Evolutionary conservation across 2,888 invertebrate genomes (phyloP), one percentile per base, ranked within the genome.

Genomic region (Agrochola lychnidis): DNA sequence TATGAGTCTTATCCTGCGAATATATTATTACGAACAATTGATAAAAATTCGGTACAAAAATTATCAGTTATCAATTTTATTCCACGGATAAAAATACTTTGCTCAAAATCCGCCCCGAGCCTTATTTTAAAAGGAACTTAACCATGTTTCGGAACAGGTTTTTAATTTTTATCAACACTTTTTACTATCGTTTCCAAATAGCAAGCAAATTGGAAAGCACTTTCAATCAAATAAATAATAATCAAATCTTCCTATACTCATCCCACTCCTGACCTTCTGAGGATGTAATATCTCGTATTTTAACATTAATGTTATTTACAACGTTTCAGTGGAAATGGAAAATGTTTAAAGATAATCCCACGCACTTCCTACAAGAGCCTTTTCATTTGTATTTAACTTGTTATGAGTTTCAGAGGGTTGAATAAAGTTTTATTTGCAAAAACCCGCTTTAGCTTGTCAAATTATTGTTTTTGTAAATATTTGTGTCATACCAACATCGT

Each of bases 221-320:
- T 56, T n/a, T 10, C 16, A 3, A 30, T 36, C 5, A 10, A 67
- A 16, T 22, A 36, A 51, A 51, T 22, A 51, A 22, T 51, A 51
- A 51, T 51, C 19, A 22, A 51, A 51, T 48, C 45, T 73, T 63
- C 48, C 12, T 74, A 56, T 10, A 19, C 0, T 30, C 61, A 51
- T 22, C 53, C 25, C 61, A 78, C 61, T n/a, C n/a, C 22, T 5
- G 14, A 22, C 12, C 10, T 30, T n/a, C 7, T 2, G 2, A n/a
- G 5, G 14, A 72, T 10, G 42, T 42, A 63, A 70, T 45, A 79
- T 42, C 16, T 42, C 51, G 2, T 56, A 22, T 71, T 63, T 56
- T 66, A 53, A 53, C 59, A 64, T 79, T 53, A 9, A 16, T 22
- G 42, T 57, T 72, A 30, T 45, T 78, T 14, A 30, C 25, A 48